phyloP scores from a whole-genome alignment of 2,888 invertebrate species.

The Pandemis corylana region DNA sequence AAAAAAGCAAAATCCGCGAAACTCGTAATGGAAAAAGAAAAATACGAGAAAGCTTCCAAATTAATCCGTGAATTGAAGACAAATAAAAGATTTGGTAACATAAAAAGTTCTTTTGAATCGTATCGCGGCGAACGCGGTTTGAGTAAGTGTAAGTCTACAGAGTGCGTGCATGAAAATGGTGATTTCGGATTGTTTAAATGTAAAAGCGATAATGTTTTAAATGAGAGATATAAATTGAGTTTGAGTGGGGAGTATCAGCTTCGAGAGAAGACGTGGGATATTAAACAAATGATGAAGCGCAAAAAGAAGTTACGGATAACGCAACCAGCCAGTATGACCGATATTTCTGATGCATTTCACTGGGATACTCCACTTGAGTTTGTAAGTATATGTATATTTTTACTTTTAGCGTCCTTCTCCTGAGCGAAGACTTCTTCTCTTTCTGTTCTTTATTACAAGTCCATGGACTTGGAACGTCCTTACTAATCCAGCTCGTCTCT shows the following conservation, averaged over 20 bases:
- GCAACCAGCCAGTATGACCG: conserved; percentile 56
- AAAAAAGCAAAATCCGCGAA: conserved; percentile 49
- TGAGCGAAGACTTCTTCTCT: not conserved
- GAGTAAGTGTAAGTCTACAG: conserved; percentile 58
- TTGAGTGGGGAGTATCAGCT: conserved; percentile 47
- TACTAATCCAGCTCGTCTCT: not conserved
- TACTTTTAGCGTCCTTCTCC: not conserved
- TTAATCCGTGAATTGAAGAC: conserved; percentile 55
- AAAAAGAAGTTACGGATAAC: conserved; percentile 65
- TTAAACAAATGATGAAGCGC: conserved; percentile 61
- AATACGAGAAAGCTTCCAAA: conserved; percentile 52
- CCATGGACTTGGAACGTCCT: not conserved
- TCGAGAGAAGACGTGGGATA: conserved; percentile 57
- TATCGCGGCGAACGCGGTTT: conserved; percentile 49
- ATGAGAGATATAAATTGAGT: conserved; percentile 44
- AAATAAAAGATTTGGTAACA: conserved; percentile 50
- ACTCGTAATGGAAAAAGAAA: conserved; percentile 52
- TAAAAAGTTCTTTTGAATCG: conserved; percentile 47
- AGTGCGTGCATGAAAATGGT: conserved; percentile 51
- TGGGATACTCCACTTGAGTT: conserved; percentile 68
- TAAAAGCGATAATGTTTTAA: conserved; percentile 57
- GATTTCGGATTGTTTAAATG: conserved; percentile 52
- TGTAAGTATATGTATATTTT: conserved; percentile 53
- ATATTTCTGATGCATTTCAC: conserved; percentile 62
- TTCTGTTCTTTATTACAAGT: not conserved